These are phyloP conservation scores for Sarcophaga carnaria DNA, from an alignment of 2,888 invertebrate species.

Conservation along the genomic window DNA sequence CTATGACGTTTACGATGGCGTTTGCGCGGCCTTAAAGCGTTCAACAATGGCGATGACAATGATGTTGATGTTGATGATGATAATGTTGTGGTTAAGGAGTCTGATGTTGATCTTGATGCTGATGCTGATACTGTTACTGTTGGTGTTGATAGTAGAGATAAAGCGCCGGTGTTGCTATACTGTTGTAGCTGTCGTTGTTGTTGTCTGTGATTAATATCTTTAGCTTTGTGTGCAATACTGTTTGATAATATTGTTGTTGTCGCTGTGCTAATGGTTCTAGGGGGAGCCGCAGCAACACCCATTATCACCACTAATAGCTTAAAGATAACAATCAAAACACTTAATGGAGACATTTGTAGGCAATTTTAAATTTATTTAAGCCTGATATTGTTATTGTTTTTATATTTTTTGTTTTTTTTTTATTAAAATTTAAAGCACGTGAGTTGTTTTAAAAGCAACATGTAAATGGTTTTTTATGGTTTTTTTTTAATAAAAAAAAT, in stretches of 20 bases:
- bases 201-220: conserved; percentile 58
- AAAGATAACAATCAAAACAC: conserved; percentile 26
- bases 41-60: neutral
- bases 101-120: neutral
- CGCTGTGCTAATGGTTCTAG: neutral
- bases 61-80: conserved; percentile 8
- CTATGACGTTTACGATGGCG: conserved; percentile 79
- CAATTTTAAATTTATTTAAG: neutral
- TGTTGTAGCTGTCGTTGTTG: neutral
- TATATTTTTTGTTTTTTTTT: neutral
- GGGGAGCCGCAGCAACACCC: conserved; percentile 39
- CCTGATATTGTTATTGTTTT: neutral
- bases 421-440: conserved; percentile 47
- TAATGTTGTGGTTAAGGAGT: neutral
- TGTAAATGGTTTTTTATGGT: conserved; percentile 3
- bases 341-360: conserved; percentile 59
- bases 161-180: conserved; percentile 24
- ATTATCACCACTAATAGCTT: conserved; percentile 59
- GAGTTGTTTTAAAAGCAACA: conserved; percentile 10
- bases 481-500: conserved; percentile 35
- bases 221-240: conserved; percentile 61
- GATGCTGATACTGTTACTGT: neutral
- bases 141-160: conserved; percentile 56
- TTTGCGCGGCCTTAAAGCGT: conserved; percentile 72
- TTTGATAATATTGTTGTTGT: conserved; percentile 49